Evolutionary conservation across 2,888 invertebrate species (phyloP).

Genomic region (Eretmocerus hayati): DNA sequence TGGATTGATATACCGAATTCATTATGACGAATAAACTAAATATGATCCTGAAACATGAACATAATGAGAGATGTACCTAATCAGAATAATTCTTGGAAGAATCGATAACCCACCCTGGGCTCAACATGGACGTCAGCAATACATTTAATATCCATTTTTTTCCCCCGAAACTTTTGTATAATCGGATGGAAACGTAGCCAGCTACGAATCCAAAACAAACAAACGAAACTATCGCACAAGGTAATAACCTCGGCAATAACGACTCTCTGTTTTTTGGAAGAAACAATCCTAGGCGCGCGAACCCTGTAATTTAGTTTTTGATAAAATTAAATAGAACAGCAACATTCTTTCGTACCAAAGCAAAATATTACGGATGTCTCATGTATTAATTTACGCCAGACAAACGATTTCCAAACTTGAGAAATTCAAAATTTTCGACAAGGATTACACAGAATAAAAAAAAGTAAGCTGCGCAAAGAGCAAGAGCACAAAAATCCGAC

Average conservation of each 20-base stretch:
- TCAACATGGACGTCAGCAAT: slow-evolving; percentile 88
- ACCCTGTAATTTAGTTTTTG: slow-evolving; percentile 56
- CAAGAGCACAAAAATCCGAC: too few relatives aligned
- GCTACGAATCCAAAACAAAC: slow-evolving; percentile 96
- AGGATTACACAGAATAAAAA: too few relatives aligned
- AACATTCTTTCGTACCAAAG: too few relatives aligned
- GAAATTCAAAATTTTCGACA: too few relatives aligned
- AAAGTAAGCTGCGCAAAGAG: too few relatives aligned
- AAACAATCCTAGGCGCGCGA: slow-evolving; percentile 97
- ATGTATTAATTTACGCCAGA: too few relatives aligned
- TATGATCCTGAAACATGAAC: slow-evolving; percentile 63
- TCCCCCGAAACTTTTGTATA: slow-evolving; percentile 98
- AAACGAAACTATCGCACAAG: slow-evolving; percentile 92
- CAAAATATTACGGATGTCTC: too few relatives aligned
- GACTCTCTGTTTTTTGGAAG: slow-evolving; percentile 98
- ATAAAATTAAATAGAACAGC: too few relatives aligned
- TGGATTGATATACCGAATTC: slow-evolving; percentile 93
- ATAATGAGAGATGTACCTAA: too few relatives aligned
- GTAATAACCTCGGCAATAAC: too few relatives aligned
- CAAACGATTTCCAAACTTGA: too few relatives aligned
- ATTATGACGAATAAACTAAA: slow-evolving; percentile 96
- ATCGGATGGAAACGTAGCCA: slow-evolving; percentile 91
- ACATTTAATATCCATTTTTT: slow-evolving; percentile 99
- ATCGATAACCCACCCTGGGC: slow-evolving; percentile 74
- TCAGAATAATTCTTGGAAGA: not conserved